phyloP scores from a whole-genome alignment of 2,113 vertebrate species.

The Oncorhynchus masou region DNA sequence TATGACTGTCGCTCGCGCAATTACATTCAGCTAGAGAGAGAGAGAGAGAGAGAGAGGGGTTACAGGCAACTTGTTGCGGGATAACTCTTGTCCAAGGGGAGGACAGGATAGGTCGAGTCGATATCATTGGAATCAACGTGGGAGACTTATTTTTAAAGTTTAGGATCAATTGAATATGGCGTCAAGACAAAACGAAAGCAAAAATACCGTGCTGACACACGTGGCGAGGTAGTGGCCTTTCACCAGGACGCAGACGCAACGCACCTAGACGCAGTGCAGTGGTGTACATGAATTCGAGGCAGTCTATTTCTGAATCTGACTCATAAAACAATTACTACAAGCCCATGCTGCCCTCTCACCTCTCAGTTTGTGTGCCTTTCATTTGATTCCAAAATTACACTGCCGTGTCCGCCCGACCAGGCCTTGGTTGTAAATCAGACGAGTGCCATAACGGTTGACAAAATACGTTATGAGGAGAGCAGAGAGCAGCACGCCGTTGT shows the following conservation, averaged over 20 bases:
- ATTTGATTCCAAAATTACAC: slow-evolving; percentile 41
- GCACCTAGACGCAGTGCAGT: no score
- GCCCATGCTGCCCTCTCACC: slow-evolving; percentile 34
- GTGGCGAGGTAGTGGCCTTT: not conserved
- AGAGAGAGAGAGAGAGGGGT: no score
- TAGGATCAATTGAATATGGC: not conserved
- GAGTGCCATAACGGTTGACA: not conserved
- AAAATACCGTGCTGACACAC: not conserved
- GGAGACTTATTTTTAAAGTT: not conserved
- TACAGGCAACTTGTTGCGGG: not conserved
- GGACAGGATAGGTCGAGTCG: not conserved
- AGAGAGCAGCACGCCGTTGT: not conserved
- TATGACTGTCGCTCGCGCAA: not conserved
- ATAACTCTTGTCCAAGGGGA: not conserved
- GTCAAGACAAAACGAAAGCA: not conserved
- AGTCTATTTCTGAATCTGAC: slow-evolving; percentile 42
- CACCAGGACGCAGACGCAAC: no score
- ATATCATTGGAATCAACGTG: not conserved
- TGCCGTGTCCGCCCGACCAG: slow-evolving; percentile 8
- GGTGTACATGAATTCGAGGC: not conserved
- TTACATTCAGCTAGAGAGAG: not conserved
- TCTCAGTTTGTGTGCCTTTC: slow-evolving; percentile 30
- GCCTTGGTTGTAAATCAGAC: not conserved
- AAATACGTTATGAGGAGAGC: not conserved
- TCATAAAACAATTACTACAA: slow-evolving; percentile 56